Conservation (phyloP, 2,797 vertebrate species). For the Cottoperca gobio region DNA sequence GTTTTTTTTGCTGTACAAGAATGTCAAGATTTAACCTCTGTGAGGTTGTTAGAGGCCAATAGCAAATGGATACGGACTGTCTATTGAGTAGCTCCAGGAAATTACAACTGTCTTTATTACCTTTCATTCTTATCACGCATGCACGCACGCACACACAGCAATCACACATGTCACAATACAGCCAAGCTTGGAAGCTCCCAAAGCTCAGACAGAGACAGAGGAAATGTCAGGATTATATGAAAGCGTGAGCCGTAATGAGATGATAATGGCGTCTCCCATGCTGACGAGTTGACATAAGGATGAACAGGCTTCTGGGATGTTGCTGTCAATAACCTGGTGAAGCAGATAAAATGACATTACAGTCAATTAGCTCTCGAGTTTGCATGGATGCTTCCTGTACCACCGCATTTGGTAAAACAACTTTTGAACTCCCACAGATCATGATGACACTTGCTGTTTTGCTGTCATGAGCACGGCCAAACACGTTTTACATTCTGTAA, state of each 20-base stretch:
- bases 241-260: conserved; percentile 73
- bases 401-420: conserved; percentile 29
- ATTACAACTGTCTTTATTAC: conserved; percentile 77
- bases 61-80: conserved; percentile 74
- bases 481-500: conserved; percentile 37
- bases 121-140: conserved; percentile 33
- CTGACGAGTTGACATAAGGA: conserved; percentile 77
- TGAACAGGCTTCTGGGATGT: conserved; percentile 78
- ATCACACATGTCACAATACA: conserved; percentile 52
- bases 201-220: conserved; percentile 39
- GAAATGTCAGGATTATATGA: conserved; percentile 78
- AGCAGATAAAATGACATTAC: conserved; percentile 80
- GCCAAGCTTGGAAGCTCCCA: conserved; percentile 45
- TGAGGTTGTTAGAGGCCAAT: conserved; percentile 44
- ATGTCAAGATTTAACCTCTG: conserved; percentile 57
- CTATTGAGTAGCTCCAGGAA: conserved; percentile 69
- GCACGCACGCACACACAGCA: conserved; percentile 18
- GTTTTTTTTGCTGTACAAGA: conserved; percentile 52
- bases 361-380: conserved; percentile 75
- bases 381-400: conserved; percentile 61
- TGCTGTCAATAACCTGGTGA: conserved; percentile 79
- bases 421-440: conserved; percentile 57
- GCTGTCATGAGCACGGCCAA: conserved; percentile 4
- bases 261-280: conserved; percentile 78
- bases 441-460: conserved; percentile 28